Percentiles rank a stretch among this genome's conserved stretches.
Evolutionary conservation across 2,113 vertebrate genomes (phyloP).

Genomic region (Copsychus sechellarum): DNA sequence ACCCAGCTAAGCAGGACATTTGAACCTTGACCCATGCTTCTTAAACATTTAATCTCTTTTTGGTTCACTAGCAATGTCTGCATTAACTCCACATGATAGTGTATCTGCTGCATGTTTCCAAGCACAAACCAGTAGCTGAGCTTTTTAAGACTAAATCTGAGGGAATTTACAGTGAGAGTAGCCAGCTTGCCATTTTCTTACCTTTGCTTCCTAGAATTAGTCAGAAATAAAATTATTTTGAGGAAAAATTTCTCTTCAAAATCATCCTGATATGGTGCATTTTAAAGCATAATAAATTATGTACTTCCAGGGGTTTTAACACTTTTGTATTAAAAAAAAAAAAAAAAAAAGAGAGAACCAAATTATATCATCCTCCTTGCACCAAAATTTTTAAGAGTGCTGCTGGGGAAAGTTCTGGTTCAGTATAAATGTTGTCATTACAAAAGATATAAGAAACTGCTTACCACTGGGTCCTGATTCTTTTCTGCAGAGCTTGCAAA

Average conservation of each 20-base stretch:
- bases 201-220: not conserved
- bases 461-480: not conserved
- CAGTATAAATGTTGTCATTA: not conserved
- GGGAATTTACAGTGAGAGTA: not conserved
- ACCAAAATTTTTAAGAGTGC: not conserved
- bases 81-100: not conserved
- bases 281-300: not conserved
- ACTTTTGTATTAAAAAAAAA: not conserved
- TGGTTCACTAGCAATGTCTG: conserved; percentile 40
- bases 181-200: not conserved
- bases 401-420: not conserved
- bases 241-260: not conserved
- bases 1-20: conserved; percentile 6
- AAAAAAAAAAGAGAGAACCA: not conserved
- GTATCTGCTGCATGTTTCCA: not conserved
- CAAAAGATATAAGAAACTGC: not conserved
- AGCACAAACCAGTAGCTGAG: not conserved
- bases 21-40: not conserved
- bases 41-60: conserved; percentile 46
- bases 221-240: not conserved
- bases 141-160: not conserved
- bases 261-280: not conserved
- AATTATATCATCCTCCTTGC: not conserved
- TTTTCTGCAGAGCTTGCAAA: not conserved
- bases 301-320: not conserved